Evolutionary conservation across 1,140 invertebrate genomes (phyloP), one percentile per base, ranked within the genome.

Genomic region (Bombus pyrosoma): DNA sequence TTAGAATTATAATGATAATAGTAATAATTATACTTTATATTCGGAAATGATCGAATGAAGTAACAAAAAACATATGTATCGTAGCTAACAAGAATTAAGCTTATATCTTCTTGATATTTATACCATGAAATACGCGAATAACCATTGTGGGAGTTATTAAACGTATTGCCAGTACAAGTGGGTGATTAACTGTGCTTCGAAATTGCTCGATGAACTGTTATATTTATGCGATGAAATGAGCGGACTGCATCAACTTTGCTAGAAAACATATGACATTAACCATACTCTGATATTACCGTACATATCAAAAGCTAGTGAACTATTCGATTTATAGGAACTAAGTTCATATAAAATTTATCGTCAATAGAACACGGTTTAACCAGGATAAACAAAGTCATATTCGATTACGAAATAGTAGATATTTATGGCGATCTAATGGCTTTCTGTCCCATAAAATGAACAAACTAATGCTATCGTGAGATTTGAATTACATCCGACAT

Each of bases 151-250:
- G 9, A 62, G 28, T 25, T 77, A 28, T n/a, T 62, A 39, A 77
- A 77, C 57, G 57, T 25, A 77, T 77, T 77, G 53, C 59, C 34
- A 76, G 2, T 25, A 13, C 53, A 76, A 76, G 39, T 25, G 22
- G 3, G 32, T 1, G 53, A n/a, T 59, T 41, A 76, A 62, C 18
- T 12, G 25, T 76, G 25, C 13, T 15, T 32, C 12, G 34, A 76
- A 53, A 76, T 59, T 59, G 57, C n/a, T 59, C 57, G 34, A 64
- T 77, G 57, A 77, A 64, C 13, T 64, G 75, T 77, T 77, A 53
- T 43, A 53, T 34, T 43, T 32, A 10, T 37, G 28, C 75, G 28
- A 62, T 77, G 37, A 77, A 32, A 62, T 43, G 57, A 77, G 22
- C 47, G 9, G 57, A 6, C 75, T 62, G 25, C 37, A 77, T 77